These are phyloP conservation scores for Drosophila pseudoobscura DNA, from an alignment of 1,140 invertebrate genomes.

Conservation along the genomic window DNA sequence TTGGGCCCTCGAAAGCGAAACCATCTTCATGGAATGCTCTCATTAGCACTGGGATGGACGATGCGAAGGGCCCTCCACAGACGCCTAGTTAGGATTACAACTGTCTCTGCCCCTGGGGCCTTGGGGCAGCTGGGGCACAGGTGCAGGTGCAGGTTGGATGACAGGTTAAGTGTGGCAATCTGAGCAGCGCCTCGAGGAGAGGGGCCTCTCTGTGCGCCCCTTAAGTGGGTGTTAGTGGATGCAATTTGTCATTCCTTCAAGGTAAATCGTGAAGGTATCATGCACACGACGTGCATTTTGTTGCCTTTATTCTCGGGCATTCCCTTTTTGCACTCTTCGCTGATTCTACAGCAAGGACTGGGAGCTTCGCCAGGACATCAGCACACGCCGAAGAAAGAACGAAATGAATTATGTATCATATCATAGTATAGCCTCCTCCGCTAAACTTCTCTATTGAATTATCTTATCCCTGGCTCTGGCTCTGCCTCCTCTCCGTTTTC, in stretches of 20 bases:
- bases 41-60: constrained; percentile 20
- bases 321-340: too few relatives aligned
- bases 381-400: too few relatives aligned
- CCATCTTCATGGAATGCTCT: constrained; percentile 48
- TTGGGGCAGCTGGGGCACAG: constrained; percentile 16
- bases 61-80: constrained; percentile 2
- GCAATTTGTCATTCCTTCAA: constrained; percentile 9
- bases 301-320: too few relatives aligned
- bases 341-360: too few relatives aligned
- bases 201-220: not conserved
- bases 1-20: constrained; percentile 19
- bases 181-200: constrained; percentile 21
- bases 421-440: not conserved
- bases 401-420: constrained; percentile 22
- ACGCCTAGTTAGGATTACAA: constrained; percentile 35
- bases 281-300: too few relatives aligned
- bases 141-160: constrained; percentile 21
- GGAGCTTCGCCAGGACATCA: too few relatives aligned
- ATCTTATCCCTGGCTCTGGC: not conserved
- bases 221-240: constrained; percentile 20
- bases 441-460: constrained; percentile 1
- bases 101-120: constrained; percentile 1
- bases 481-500: not conserved
- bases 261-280: too few relatives aligned
- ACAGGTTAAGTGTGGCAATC: constrained; percentile 48